Base-by-base conservation (phyloP, 2,113 vertebrate genomes). In the Pitta sordida region DNA sequence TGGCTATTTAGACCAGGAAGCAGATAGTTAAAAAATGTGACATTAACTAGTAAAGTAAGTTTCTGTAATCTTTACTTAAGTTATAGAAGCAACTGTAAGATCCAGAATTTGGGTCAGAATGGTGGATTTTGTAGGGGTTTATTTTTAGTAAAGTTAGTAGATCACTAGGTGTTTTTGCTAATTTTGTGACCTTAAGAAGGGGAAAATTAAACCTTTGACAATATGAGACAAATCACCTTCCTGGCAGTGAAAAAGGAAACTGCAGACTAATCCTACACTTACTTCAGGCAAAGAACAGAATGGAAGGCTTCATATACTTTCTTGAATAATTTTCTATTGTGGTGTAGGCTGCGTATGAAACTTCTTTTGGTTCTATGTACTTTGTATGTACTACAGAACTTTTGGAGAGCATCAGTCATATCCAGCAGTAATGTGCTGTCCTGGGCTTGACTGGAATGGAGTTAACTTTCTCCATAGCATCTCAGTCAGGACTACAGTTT, bases 391-490 rank as follows among this genome's bases (percentile, higher is more conserved):
- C 30, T 15, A 44, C 44, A 76, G 58, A 52, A 37, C 4, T 26
- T 90, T 55, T 59, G 29, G 18, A 51, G 14, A 76, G 2, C 21
- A 52, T 78, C n/a, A 65, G 29, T 75, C 43, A 24, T 52, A 77
- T 17, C 11, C 23, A 64, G 17, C 9, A 64, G 8, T 10, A 65
- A 32, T 0, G 0, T 52, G 20, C 17, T 74, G 15, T 44, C 32
- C 20, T 56, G 13, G 23, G 8, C 16, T 21, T 46, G 34, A 4
- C 20, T 53, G 9, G 3, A 14, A 32, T 8, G 75, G 19, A 78
- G 6, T 62, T 55, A 71, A 21, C 18, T 51, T 78, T 59, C 23
- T 29, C 60, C 56, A 15, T 7, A 55, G 32, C 13, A 69, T 29
- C 46, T 46, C 41, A 64, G 11, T 43, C 1, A 4, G 55, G 51